Conservation (phyloP, 2,888 invertebrate genomes). For the Phalera bucephala region DNA sequence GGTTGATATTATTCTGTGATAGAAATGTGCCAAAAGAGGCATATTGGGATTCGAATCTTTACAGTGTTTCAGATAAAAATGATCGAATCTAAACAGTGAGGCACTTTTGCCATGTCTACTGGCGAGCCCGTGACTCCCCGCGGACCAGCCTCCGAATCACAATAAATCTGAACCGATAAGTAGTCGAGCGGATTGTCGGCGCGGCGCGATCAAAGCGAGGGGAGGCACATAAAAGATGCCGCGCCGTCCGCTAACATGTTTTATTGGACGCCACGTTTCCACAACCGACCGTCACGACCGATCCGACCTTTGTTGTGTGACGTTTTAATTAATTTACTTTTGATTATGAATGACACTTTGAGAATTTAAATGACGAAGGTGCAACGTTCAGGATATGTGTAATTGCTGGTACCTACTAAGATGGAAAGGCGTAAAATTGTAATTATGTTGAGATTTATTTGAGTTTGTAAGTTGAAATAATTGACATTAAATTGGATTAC, state of each 20-base stretch:
- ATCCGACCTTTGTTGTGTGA: slow-evolving; percentile 60
- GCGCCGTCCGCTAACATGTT: slow-evolving; percentile 59
- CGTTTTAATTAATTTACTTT: slow-evolving; percentile 73
- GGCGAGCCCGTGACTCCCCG: slow-evolving; percentile 56
- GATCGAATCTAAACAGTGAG: too few relatives aligned
- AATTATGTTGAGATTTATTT: neutral
- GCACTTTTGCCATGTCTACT: too few relatives aligned
- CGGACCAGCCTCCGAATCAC: slow-evolving; percentile 74
- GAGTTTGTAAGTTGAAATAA: too few relatives aligned
- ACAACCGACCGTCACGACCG: slow-evolving; percentile 59
- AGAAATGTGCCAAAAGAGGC: too few relatives aligned
- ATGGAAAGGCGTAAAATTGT: slow-evolving; percentile 13
- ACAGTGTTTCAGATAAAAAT: too few relatives aligned
- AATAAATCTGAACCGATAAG: slow-evolving; percentile 83
- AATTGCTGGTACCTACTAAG: slow-evolving; percentile 6
- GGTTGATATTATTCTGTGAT: too few relatives aligned
- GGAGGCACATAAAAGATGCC: slow-evolving; percentile 76
- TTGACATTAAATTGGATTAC: too few relatives aligned
- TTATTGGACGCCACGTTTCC: slow-evolving; percentile 66
- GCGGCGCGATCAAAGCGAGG: slow-evolving; percentile 76
- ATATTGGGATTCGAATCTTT: too few relatives aligned
- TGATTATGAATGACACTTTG: slow-evolving; percentile 56
- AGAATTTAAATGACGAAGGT: slow-evolving; percentile 59
- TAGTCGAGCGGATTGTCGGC: slow-evolving; percentile 79
- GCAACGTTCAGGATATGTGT: slow-evolving; percentile 12